Base-by-base conservation (phyloP, 2,113 vertebrate species). In the Neogale vison region DNA sequence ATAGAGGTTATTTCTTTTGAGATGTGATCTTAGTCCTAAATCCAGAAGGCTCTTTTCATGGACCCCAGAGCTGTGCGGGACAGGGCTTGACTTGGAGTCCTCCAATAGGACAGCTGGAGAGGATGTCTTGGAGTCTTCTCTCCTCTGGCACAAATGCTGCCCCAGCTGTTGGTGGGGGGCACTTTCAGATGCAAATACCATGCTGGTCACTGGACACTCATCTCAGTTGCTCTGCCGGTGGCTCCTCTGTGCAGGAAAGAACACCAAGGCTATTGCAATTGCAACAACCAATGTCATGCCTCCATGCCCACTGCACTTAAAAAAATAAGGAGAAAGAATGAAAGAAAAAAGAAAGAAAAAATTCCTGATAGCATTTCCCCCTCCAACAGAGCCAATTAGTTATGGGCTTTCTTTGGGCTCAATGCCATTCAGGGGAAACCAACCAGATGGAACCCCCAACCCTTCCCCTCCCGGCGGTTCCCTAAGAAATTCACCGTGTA, bases 141-240 rank as follows among this genome's bases (percentile, higher is more conserved):
- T 36, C 11, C 29, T 21, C 11, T 31, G 7, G 52, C 23, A 23
- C 3, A 36, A 3, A 67, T 3, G 67, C 59, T 69, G 93, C 71
- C 67, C 94, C 90, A 55, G 67, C 79, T 42, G 36, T 45, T 42
- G 39, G 18, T 18, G 42, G 42, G 0, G 1, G 63, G 59, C 90
- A 93, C 52, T 87, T 97, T 96, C 94, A 85, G 61, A 91, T 96
- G 95, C 96, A 90, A 96, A 90, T 85, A 34, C 36, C 18, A 23
- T 31, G 21, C 59, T 93, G 80, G 80, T 18, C 95, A 15, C 61
- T 94, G 47, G 21, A 3, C 29, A 45, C 61, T 89, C n/a, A 45
- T 91, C 97, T 93, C 95, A 72, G 29, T 57, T 55, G 84, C 77
- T 71, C 11, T 50, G 81, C 83, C 50, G 7, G 4, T 45, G 34